Evolutionary conservation across 2,888 invertebrate species (phyloP), one percentile per base, ranked within the genome.

Genomic region (Endotricha flammealis): DNA sequence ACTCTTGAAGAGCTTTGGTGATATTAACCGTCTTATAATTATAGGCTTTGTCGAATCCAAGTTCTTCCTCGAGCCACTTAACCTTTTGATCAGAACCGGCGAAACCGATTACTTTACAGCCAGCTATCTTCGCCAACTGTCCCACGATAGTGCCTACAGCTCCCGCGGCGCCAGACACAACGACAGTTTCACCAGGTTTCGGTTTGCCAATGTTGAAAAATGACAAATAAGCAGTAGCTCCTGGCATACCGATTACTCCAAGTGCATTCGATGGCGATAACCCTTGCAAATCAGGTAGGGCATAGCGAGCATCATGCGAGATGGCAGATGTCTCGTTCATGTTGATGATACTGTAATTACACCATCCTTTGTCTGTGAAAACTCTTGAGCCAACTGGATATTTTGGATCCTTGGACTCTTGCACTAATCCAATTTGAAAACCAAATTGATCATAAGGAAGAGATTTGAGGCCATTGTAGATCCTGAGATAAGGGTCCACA

Each of bases 111-210:
- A 41, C 39, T 27, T 17, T 35, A 24, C 39, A 44, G 2, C 39
- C 44, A 27, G 88, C 91, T 1, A 88, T 82, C 64, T 91, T 91
- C 1, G 88, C 92, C 40, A 92, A 89, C 68, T 92, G 91, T 4
- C 91, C 91, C 1, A 91, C 91, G 13, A 88, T 68, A 48, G 85
- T 88, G 8, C 92, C 92, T 9, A 92, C 91, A 22, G 91, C 91
- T 22, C 92, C 92, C 2, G 90, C 91, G 7, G 91, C 92, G 3
- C 88, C 88, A 20, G 86, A 88, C 2, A 92, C 87, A 5, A 91
- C 88, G 1, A 92, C 83, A 0, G 88, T 89, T 55, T 92, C 91
- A 4, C 91, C 91, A 2, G 78, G 48, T 63, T 90, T 89, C 1
- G 91, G 90, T 27, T 89, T 59, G 48, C 91, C 91, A 14, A 91